Conservation (phyloP, 1,140 invertebrate genomes). For the Monomorium pharaonis region DNA sequence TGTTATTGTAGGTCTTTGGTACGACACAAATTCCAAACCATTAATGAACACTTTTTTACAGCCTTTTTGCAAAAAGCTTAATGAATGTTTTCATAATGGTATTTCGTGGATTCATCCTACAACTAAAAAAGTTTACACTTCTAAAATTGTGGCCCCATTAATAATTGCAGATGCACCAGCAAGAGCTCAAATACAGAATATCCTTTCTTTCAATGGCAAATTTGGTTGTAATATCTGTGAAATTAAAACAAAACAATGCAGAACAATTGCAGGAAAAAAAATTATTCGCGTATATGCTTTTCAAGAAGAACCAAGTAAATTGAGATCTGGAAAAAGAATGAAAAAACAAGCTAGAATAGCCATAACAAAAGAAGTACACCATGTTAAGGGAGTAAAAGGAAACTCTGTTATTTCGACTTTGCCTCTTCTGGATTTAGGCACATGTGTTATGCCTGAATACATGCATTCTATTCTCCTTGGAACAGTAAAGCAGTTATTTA, state of each 20-base stretch:
- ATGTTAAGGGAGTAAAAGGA: not conserved
- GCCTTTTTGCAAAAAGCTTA: not conserved
- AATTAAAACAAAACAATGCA: not conserved
- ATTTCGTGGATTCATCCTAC: not conserved
- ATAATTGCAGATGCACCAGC: not conserved
- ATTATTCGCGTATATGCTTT: not conserved
- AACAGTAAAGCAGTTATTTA: slow-evolving; percentile 5
- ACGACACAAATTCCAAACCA: not conserved
- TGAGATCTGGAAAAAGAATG: not conserved
- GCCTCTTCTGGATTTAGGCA: not conserved
- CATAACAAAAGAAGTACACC: not conserved
- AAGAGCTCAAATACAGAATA: not conserved
- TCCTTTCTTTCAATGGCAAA: not conserved
- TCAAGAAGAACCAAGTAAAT: not conserved
- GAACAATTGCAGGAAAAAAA: not conserved
- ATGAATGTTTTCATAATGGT: not conserved
- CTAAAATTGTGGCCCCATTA: slow-evolving; percentile 9
- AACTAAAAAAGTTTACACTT: not conserved
- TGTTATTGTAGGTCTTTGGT: not conserved
- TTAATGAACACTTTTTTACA: not conserved
- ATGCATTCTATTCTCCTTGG: slow-evolving; percentile 19
- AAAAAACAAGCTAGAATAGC: not conserved
- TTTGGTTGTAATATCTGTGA: not conserved
- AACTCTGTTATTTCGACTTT: not conserved
- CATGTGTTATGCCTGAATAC: not conserved